Evolutionary conservation across 37 sponge, comb jelly and placozoan genomes (phyloP).

Genomic region (Petrosia ficiformis): DNA sequence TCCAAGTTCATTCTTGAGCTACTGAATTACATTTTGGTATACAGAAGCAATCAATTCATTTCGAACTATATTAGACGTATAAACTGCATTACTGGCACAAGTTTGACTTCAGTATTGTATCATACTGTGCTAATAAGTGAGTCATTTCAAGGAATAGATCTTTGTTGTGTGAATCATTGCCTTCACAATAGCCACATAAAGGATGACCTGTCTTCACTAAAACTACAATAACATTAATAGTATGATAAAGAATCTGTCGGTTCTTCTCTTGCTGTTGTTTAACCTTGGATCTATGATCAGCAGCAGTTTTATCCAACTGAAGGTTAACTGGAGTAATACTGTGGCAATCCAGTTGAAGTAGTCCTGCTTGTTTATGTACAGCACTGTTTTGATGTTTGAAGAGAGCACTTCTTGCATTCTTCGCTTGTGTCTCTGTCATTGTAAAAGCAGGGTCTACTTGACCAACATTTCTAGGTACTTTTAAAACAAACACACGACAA

Average conservation of each 20-base stretch:
- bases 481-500: constrained; percentile 16
- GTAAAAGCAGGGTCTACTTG: constrained; percentile 21
- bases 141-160: constrained; percentile 8
- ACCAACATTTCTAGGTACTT: constrained; percentile 7
- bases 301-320: constrained; percentile 13
- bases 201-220: constrained; percentile 21
- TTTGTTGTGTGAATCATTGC: constrained; percentile 8
- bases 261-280: constrained; percentile 20
- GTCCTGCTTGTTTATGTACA: constrained; percentile 23
- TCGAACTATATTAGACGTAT: constrained; percentile 16
- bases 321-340: constrained; percentile 7
- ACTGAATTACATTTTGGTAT: constrained; percentile 11
- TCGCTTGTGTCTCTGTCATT: constrained; percentile 14
- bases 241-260: constrained; percentile 17
- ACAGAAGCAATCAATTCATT: constrained; percentile 17
- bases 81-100: not conserved
- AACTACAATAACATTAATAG: constrained; percentile 15
- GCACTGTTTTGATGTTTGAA: constrained; percentile 12
- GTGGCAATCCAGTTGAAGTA: not conserved
- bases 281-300: not conserved
- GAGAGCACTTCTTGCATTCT: constrained; percentile 17
- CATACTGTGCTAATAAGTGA: constrained; percentile 21
- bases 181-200: constrained; percentile 23
- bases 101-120: constrained; percentile 14
- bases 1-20: constrained; percentile 5